phyloP scores from a whole-genome alignment of 2,113 vertebrate species.

The Phalacrocorax brasilianus region DNA sequence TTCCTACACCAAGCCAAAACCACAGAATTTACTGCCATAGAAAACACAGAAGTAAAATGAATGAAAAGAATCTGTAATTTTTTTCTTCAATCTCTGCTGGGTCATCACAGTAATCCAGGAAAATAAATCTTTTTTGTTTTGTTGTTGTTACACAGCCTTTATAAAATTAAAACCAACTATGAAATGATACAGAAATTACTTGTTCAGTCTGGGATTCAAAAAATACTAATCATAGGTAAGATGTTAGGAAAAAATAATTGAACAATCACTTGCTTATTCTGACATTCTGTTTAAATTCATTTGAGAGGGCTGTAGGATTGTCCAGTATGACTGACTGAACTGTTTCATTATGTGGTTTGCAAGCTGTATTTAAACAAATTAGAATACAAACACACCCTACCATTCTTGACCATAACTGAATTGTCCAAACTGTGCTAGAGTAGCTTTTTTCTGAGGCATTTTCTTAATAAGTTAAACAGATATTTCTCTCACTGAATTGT shows the following conservation, averaged over 20 bases:
- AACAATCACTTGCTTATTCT: not conserved
- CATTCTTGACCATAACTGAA: not conserved
- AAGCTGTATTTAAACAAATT: not conserved
- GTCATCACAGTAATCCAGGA: slow-evolving; percentile 40
- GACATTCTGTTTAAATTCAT: not conserved
- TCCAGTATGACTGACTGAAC: not conserved
- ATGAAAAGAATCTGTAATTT: slow-evolving; percentile 19
- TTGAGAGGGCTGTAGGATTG: not conserved
- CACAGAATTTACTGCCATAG: slow-evolving; percentile 14
- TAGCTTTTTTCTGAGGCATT: not conserved
- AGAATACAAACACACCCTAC: not conserved
- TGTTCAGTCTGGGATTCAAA: not conserved
- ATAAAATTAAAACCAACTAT: slow-evolving; percentile 12
- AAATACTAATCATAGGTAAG: not conserved
- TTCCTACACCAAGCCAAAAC: not conserved
- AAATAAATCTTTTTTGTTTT: not conserved
- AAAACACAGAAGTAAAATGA: slow-evolving; percentile 31
- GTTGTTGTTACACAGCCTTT: not conserved
- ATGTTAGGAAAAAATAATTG: not conserved
- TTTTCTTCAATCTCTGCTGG: not conserved
- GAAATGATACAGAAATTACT: not conserved
- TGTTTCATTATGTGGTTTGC: not conserved
- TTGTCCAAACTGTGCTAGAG: not conserved
- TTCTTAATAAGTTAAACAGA: not conserved
- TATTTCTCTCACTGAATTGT: not conserved